Percentiles rank a stretch among this genome's conserved stretches.
Conservation (phyloP, 2,888 invertebrate species). For the Drosophila diplacantha region DNA sequence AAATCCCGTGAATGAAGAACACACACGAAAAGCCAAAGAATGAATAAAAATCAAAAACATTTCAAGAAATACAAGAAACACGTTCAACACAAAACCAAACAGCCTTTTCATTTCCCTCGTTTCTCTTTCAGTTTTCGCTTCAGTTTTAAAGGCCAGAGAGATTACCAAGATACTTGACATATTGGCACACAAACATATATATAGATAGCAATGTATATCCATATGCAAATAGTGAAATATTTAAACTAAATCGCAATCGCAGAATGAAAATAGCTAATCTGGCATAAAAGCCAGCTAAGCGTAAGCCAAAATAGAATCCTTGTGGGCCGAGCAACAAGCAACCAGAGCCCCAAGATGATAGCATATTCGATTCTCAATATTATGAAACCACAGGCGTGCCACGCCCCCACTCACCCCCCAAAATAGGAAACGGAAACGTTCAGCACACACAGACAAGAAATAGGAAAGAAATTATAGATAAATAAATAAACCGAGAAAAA, state of each 20-base stretch:
- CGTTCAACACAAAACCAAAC: conserved; percentile 10
- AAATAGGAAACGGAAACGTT: conserved; percentile 33
- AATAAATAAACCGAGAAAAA: conserved; percentile 44
- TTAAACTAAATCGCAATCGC: conserved; percentile 33
- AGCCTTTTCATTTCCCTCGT: conserved; percentile 32
- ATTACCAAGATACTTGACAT: conserved; percentile 34
- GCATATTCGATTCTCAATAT: conserved; percentile 29
- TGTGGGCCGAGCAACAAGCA: conserved; percentile 7
- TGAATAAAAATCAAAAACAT: conserved; percentile 57
- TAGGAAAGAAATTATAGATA: conserved; percentile 28
- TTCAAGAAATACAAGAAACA: conserved; percentile 30
- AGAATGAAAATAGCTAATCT: conserved; percentile 52
- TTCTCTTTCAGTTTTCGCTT: conserved; percentile 27
- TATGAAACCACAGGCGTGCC: conserved; percentile 22
- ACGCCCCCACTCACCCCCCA: conserved; percentile 1
- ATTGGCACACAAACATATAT: conserved; percentile 21
- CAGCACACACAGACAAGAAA: conserved; percentile 21
- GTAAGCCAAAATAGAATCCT: conserved; percentile 61
- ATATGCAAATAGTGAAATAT: conserved; percentile 32
- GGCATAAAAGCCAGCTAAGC: conserved; percentile 65
- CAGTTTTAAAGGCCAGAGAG: conserved; percentile 8
- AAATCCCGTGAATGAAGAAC: conserved; percentile 24
- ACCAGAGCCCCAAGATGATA: conserved; percentile 17
- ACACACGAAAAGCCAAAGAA: conserved; percentile 66
- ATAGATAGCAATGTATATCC: conserved; percentile 17